These are phyloP conservation scores for Mesaphorura yosii DNA, from an alignment of 1,140 invertebrate species.

Conservation along the genomic window DNA sequence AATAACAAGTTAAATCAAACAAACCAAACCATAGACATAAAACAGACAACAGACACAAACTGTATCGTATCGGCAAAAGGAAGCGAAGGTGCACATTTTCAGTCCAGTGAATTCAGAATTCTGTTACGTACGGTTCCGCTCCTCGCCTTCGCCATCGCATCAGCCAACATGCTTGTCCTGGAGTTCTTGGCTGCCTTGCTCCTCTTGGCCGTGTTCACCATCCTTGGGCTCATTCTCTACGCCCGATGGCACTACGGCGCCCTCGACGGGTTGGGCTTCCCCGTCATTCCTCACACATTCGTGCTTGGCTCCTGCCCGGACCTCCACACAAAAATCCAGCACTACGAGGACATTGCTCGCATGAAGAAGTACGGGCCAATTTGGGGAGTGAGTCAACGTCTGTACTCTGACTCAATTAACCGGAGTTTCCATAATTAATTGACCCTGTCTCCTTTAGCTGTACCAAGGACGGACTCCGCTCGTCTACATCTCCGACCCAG, in stretches of 20 bases:
- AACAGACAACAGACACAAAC: not conserved
- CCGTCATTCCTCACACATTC: slow-evolving; percentile 20
- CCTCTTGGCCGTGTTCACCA: not conserved
- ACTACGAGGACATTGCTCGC: slow-evolving; percentile 24
- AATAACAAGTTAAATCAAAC: too few relatives aligned
- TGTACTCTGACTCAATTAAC: not conserved
- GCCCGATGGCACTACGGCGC: slow-evolving; percentile 23
- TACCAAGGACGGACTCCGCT: slow-evolving; percentile 2
- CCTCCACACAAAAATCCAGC: slow-evolving; percentile 22
- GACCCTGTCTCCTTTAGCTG: not conserved
- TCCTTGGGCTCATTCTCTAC: slow-evolving; percentile 1
- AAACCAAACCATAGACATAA: too few relatives aligned
- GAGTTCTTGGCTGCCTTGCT: too few relatives aligned
- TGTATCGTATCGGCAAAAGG: too few relatives aligned
- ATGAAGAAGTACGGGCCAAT: slow-evolving; percentile 24
- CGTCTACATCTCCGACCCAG: slow-evolving; percentile 17
- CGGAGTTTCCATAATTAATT: not conserved
- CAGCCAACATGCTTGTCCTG: too few relatives aligned
- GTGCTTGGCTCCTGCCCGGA: slow-evolving; percentile 22
- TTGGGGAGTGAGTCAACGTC: slow-evolving; percentile 19
- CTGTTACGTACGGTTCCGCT: too few relatives aligned
- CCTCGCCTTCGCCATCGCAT: too few relatives aligned
- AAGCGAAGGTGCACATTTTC: too few relatives aligned
- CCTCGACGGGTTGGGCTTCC: slow-evolving; percentile 22
- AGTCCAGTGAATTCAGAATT: too few relatives aligned